Percentiles rank a stretch among this genome's conserved stretches.
phyloP scores from a whole-genome alignment of 2,113 vertebrate species.

The Atrichornis clamosus region DNA sequence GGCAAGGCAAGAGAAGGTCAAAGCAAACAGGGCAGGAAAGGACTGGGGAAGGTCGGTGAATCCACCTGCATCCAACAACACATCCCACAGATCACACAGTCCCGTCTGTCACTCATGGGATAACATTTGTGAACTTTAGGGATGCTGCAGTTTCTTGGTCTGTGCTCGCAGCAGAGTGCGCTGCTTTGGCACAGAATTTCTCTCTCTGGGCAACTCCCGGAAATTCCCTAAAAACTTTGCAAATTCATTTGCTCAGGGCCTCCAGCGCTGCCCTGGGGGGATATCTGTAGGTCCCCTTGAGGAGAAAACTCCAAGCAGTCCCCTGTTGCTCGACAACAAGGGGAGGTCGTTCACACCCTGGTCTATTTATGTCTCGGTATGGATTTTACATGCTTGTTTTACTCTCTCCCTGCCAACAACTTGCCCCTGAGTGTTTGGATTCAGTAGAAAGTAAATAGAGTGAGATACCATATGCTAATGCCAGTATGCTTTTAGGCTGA shows the following conservation, averaged over 20 bases:
- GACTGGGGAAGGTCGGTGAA: neutral
- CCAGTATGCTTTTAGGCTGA: slow-evolving; percentile 6
- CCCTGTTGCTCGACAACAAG: neutral
- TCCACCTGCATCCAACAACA: neutral
- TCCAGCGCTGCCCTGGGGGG: neutral
- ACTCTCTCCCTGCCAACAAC: neutral
- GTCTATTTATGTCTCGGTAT: neutral
- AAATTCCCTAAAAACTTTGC: neutral
- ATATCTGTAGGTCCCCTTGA: neutral
- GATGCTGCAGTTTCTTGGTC: rapidly evolving
- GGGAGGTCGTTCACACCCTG: neutral
- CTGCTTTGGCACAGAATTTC: neutral
- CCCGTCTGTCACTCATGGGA: neutral
- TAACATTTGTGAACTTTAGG: neutral
- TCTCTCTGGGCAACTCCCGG: neutral
- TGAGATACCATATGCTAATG: slow-evolving; percentile 34
- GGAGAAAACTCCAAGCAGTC: neutral
- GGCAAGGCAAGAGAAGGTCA: neutral
- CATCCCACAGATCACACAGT: neutral
- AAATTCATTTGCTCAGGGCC: neutral
- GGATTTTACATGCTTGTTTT: neutral
- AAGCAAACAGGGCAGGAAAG: neutral
- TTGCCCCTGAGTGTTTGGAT: slow-evolving; percentile 22
- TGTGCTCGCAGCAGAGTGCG: neutral
- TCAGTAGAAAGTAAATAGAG: neutral